Evolutionary conservation across 2,113 vertebrate genomes (phyloP), one percentile per base, ranked within the genome.

Genomic region (Ia io): DNA sequence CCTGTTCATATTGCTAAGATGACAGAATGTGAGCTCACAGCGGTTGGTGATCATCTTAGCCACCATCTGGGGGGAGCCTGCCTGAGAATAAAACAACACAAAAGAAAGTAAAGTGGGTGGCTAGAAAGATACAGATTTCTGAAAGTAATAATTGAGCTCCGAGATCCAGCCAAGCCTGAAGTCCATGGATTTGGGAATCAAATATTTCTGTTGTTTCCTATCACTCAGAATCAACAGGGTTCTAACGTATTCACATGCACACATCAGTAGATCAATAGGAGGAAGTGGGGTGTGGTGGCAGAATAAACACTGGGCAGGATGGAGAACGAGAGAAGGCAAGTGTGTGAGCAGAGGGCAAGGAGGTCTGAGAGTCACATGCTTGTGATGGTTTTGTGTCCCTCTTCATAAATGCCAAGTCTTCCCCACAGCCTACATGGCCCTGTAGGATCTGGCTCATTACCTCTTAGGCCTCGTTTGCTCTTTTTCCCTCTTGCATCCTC

Each of bases 201-300:
- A 59, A 53, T n/a, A 14, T 83, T 78, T 37, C 47, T 30, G n/a
- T 28, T 10, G n/a, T 63, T 77, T 67, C 44, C 88, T 32, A 37
- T 77, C 69, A 42, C 77, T 56, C 42, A 5, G 14, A 44, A 1
- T 88, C 61, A 30, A 20, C 5, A 56, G 80, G 2, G 1, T 28
- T n/a, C 79, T 6, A 25, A 44, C 30, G 10, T 5, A 49, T 23
- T 69, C 47, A 30, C 20, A 4, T 0, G 3, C 23, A 78, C 20
- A 20, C 30, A 6, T 11, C 1, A 1, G 32, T 4, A 51, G 51
- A 13, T 0, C 44, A 42, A 51, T 6, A 12, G 0, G 6, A n/a
- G 86, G 20, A 51, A 69, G 12, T 1, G 1, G 59, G 61, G 12
- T 30, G 44, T 8, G 20, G 37, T 1, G 61, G 32, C 3, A 10